Conservation (phyloP, 2,113 vertebrate genomes). For the Saccopteryx bilineata region DNA sequence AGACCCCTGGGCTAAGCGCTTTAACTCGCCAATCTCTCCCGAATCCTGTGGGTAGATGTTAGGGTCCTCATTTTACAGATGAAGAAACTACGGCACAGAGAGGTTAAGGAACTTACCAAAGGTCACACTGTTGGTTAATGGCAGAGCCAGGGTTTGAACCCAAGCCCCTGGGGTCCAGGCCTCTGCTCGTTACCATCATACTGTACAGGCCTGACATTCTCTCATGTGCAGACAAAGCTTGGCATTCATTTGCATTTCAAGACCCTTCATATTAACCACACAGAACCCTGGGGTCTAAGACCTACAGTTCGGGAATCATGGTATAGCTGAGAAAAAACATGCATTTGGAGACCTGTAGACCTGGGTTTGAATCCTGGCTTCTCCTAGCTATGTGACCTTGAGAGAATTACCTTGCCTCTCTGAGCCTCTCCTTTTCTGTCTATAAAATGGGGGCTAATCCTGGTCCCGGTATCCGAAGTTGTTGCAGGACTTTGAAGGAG, state of each 20-base stretch:
- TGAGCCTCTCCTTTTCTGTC: not conserved
- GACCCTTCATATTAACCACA: not conserved
- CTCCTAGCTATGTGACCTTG: not conserved
- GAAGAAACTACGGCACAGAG: not conserved
- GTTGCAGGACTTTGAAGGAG: not conserved
- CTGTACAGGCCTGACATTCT: accelerated
- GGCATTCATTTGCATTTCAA: not conserved
- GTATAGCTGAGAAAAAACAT: not conserved
- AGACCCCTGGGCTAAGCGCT: too few species aligned
- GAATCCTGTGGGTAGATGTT: not conserved
- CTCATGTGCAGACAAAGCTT: not conserved
- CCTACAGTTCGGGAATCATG: not conserved
- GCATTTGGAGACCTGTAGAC: too few species aligned
- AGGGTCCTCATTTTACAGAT: not conserved
- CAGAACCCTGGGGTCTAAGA: not conserved
- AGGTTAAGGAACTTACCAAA: not conserved
- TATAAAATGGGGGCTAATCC: not conserved
- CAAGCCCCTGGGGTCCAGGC: too few species aligned
- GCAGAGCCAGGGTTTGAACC: not conserved
- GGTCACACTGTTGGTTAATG: not conserved
- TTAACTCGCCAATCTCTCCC: not conserved
- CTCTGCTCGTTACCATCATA: not conserved
- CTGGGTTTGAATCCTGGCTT: not conserved
- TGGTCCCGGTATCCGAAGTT: not conserved
- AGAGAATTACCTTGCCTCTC: not conserved